Evolutionary conservation across 2,797 vertebrate species (phyloP).

Genomic region (Dromococcyx pavoninus): DNA sequence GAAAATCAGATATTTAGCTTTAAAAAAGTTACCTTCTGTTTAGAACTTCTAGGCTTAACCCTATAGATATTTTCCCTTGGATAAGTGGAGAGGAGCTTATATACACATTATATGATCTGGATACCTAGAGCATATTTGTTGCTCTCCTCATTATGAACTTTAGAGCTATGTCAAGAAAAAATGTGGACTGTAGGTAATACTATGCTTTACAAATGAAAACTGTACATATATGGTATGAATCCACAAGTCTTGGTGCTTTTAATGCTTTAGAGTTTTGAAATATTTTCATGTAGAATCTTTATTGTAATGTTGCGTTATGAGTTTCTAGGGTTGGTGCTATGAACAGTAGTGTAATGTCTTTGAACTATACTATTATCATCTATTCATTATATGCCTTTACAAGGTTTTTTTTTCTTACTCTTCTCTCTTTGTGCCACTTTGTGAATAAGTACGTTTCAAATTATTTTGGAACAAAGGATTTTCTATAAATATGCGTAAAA

Average conservation of each 20-base stretch:
- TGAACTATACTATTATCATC: neutral
- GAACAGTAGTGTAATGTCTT: neutral
- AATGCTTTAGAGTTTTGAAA: neutral
- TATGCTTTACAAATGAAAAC: neutral
- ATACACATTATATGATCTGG: neutral
- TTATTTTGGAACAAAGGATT: neutral
- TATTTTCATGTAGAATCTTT: neutral
- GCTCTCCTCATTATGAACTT: neutral
- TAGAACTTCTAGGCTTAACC: neutral
- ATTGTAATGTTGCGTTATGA: neutral
- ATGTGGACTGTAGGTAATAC: neutral
- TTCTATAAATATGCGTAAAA: neutral
- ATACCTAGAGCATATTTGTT: neutral
- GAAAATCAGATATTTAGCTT: neutral
- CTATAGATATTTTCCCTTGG: neutral
- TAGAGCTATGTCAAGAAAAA: neutral
- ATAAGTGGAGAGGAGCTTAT: accelerated
- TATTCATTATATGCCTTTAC: neutral
- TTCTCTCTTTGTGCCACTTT: neutral
- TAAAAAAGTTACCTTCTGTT: neutral
- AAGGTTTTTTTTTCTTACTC: neutral
- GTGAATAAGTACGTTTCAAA: neutral
- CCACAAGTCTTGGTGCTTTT: neutral
- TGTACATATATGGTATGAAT: neutral
- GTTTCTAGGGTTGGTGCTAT: neutral